phyloP scores from a whole-genome alignment of 2,888 invertebrate species.

The Phytoseiulus persimilis region DNA sequence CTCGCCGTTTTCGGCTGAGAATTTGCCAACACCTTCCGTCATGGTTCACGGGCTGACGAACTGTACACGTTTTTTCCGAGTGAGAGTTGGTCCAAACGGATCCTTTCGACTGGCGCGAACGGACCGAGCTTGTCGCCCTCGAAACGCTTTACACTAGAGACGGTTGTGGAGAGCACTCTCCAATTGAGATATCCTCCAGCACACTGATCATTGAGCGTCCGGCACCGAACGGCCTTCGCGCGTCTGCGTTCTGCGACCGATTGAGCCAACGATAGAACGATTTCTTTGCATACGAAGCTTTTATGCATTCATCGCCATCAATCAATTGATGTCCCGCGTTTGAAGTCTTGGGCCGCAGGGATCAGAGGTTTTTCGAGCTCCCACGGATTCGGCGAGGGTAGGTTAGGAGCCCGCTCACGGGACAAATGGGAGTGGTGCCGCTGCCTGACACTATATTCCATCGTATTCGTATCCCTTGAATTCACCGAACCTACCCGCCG shows the following conservation, averaged over 20 bases:
- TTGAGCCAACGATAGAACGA: neutral
- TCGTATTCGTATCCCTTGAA: too few species aligned
- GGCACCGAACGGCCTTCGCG: neutral
- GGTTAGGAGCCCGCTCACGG: too few species aligned
- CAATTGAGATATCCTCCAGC: neutral
- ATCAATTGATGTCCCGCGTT: too few species aligned
- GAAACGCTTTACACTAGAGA: neutral
- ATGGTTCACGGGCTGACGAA: neutral
- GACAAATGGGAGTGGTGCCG: too few species aligned
- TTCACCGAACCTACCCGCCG: too few species aligned
- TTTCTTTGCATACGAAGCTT: neutral
- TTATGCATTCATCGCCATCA: neutral
- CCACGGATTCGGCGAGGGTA: too few species aligned
- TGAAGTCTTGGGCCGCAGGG: too few species aligned
- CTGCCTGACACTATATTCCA: too few species aligned
- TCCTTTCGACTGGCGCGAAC: neutral
- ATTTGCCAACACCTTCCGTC: neutral
- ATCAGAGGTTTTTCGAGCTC: too few species aligned
- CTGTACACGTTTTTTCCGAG: neutral
- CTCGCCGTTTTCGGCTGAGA: conserved; percentile 61
- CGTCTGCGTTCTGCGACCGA: neutral
- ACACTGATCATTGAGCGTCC: neutral
- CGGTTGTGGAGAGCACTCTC: neutral
- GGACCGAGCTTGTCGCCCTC: neutral
- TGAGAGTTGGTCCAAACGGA: neutral